A percentile compares a stretch with the other conserved stretches of the same genome.
phyloP scores from a whole-genome alignment of 2,797 vertebrate genomes.

The Lacerta agilis region DNA sequence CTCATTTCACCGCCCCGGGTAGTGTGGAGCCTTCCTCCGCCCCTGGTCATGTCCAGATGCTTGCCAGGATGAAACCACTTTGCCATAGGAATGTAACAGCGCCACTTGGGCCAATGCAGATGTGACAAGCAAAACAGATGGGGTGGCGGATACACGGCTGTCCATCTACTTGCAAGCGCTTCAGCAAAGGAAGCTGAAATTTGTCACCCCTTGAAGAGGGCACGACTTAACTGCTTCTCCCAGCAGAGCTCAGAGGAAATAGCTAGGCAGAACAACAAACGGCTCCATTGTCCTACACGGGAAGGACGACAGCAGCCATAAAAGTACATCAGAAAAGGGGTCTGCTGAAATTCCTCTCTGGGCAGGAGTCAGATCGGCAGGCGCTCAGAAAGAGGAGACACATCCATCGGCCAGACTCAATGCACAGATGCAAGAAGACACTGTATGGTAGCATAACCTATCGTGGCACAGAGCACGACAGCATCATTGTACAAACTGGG shows the following conservation, averaged over 20 bases:
- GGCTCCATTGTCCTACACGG: conserved; percentile 26
- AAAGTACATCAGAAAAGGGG: conserved; percentile 29
- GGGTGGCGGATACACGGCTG: background rate
- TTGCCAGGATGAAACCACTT: background rate
- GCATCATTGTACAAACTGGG: background rate
- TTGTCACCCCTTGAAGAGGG: rapidly evolving
- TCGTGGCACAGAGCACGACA: background rate
- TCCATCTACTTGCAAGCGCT: background rate
- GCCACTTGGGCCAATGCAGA: background rate
- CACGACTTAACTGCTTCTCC: conserved; percentile 35
- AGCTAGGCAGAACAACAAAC: conserved; percentile 38
- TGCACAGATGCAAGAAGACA: no score
- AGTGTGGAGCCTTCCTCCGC: no score
- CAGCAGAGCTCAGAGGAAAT: conserved; percentile 38
- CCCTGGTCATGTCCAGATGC: no score
- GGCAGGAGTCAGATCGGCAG: background rate
- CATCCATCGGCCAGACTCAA: no score
- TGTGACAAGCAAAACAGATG: no score
- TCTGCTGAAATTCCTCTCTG: background rate
- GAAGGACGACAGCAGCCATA: background rate
- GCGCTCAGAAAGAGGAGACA: rapidly evolving
- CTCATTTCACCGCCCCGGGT: no score
- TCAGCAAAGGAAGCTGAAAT: conserved; percentile 30
- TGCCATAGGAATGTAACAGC: background rate
- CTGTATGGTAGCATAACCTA: no score